phyloP scores from a whole-genome alignment of 2,888 invertebrate species.

The Chloroclystis v-ata region DNA sequence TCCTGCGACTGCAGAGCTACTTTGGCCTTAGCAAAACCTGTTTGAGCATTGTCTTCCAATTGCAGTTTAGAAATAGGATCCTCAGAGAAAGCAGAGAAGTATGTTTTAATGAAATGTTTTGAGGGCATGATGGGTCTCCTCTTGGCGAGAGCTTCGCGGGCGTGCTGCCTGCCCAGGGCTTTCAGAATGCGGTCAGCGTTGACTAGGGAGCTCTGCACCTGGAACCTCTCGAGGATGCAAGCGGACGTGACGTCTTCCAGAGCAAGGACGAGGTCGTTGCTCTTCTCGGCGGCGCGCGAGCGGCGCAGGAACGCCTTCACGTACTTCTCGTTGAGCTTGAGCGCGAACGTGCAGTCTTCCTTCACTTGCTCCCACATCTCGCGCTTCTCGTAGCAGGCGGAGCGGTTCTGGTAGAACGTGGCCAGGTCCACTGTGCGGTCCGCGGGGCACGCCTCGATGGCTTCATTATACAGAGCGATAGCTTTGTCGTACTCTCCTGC shows the following conservation, averaged over 20 bases:
- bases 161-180: conserved; percentile 85
- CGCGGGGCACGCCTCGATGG: conserved; percentile 92
- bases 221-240: conserved; percentile 93
- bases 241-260: conserved; percentile 96
- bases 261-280: conserved; percentile 86
- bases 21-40: conserved; percentile 83
- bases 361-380: conserved; percentile 91
- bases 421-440: conserved; percentile 86
- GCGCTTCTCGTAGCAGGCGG: conserved; percentile 95
- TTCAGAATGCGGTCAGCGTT: conserved; percentile 94
- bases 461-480: conserved; percentile 91
- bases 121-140: conserved; percentile 89
- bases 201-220: conserved; percentile 86
- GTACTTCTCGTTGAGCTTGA: conserved; percentile 90
- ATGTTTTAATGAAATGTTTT: conserved; percentile 89
- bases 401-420: conserved; percentile 96
- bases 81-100: conserved; percentile 91
- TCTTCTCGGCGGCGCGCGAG: conserved; percentile 89
- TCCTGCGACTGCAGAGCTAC: conserved; percentile 82
- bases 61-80: conserved; percentile 85
- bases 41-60: conserved; percentile 52
- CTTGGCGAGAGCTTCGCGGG: conserved; percentile 83
- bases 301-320: conserved; percentile 91
- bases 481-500: conserved; percentile 94
- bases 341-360: conserved; percentile 90